phyloP scores from a whole-genome alignment of 1,140 invertebrate genomes.

The Lasioglossum albipes region DNA sequence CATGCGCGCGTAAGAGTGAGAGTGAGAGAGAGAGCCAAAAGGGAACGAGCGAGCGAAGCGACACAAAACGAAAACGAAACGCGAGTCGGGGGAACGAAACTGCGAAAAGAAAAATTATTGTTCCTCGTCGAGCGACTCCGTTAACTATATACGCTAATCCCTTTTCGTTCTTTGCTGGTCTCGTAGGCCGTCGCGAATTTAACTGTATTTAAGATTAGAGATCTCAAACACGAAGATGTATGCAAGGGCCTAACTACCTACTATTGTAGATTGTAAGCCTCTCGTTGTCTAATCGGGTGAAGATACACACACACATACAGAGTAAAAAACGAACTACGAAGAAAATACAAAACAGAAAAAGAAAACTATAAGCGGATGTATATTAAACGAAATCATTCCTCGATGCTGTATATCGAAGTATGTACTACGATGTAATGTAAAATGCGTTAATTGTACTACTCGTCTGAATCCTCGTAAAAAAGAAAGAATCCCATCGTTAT shows the following conservation, averaged over 20 bases:
- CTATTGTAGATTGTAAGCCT: slow-evolving; percentile 62
- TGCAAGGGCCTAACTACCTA: slow-evolving; percentile 75
- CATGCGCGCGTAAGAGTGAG: no score
- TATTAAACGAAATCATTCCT: slow-evolving; percentile 79
- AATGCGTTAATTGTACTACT: slow-evolving; percentile 72
- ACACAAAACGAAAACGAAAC: slow-evolving; percentile 27
- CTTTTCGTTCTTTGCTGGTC: slow-evolving; percentile 62
- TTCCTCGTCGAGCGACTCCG: slow-evolving; percentile 40
- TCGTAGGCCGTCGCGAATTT: slow-evolving; percentile 57
- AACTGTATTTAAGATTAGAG: slow-evolving; percentile 72
- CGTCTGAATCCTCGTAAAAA: slow-evolving; percentile 72
- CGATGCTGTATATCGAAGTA: slow-evolving; percentile 76
- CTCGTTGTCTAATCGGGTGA: slow-evolving; percentile 67
- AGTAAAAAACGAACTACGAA: background rate
- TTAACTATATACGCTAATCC: slow-evolving; percentile 35
- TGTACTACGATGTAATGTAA: slow-evolving; percentile 72
- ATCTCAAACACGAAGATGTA: slow-evolving; percentile 69
- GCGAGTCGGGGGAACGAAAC: slow-evolving; percentile 35
- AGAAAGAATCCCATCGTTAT: slow-evolving; percentile 69
- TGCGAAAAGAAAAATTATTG: background rate
- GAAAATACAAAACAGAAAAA: slow-evolving; percentile 53
- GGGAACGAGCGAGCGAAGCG: slow-evolving; percentile 42
- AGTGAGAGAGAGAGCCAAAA: slow-evolving; percentile 42
- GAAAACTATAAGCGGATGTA: slow-evolving; percentile 54
- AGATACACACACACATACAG: background rate